A percentile compares a stretch with the other conserved stretches of the same genome.
phyloP scores from a whole-genome alignment of 1,140 invertebrate genomes.

The Plutomurus gul region DNA sequence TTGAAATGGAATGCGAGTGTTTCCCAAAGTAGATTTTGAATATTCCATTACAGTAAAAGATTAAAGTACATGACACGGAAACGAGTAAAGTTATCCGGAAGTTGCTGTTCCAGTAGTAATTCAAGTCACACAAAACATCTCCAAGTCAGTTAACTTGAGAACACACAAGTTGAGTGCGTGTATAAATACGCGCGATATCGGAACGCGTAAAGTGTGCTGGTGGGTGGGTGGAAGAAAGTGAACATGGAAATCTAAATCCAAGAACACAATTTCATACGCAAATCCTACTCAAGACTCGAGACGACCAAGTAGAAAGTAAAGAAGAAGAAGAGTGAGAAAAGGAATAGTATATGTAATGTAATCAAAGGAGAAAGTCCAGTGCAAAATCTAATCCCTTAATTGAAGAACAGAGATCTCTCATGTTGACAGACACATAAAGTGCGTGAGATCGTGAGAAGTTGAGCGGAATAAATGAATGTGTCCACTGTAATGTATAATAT shows the following conservation, averaged over 20 bases:
- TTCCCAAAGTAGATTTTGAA: not conserved
- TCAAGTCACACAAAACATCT: not conserved
- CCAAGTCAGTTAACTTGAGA: not conserved
- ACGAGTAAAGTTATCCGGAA: not conserved
- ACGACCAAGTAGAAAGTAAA: too few species aligned
- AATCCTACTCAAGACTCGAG: too few species aligned
- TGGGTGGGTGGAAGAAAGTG: too few species aligned
- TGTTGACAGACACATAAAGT: too few species aligned
- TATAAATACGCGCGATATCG: not conserved
- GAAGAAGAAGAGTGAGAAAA: not conserved
- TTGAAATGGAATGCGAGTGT: not conserved
- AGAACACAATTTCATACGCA: not conserved
- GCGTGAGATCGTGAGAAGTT: too few species aligned
- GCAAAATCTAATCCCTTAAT: not conserved
- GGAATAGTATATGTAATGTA: not conserved
- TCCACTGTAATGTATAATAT: not conserved
- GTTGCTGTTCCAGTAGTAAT: not conserved
- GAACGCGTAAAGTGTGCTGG: not conserved
- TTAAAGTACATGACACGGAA: conserved; percentile 5
- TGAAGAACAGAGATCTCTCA: too few species aligned
- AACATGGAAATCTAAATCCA: not conserved
- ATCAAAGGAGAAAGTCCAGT: not conserved
- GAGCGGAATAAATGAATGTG: too few species aligned
- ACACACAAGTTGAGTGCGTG: too few species aligned
- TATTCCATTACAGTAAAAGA: not conserved